Evolutionary conservation across 2,888 invertebrate genomes (phyloP), one percentile per base, ranked within the genome.

Genomic region (Vandiemenella viatica): DNA sequence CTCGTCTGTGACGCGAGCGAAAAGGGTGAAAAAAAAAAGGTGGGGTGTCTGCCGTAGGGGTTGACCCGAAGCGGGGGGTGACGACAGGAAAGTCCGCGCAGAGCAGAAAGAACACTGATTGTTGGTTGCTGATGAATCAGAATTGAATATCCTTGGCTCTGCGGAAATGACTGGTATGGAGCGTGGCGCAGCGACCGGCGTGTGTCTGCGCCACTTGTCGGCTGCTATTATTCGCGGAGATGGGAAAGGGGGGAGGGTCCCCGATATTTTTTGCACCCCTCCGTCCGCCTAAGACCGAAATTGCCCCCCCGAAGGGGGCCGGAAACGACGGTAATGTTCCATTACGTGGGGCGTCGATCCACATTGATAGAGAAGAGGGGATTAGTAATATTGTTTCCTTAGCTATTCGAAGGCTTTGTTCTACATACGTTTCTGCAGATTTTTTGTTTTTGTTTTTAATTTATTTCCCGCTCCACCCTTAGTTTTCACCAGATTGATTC

Each of bases 101-200:
- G 32, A 32, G 32, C 26, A 32, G 32, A 32, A 32, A 32, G 32
- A 32, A 32, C 32, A n/a, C 13, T 32, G 10, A n/a, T 13, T 32
- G 10, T 10, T 32, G 10, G 32, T 13, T 17, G 45, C 18, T 41
- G 48, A 50, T 48, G 43, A 45, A 50, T 22, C 20, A 21, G 43
- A 50, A 48, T 50, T 48, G 44, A 50, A 50, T 48, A 45, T 50
- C 41, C 32, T 48, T 42, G 26, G 22, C 19, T 8, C 20, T 16
- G 18, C 41, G 47, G 45, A 48, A 50, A 45, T 50, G 50, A 48
- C 41, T 41, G 47, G 37, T 41, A 47, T 41, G 40, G 42, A 19
- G 18, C 6, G 42, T n/a, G 32, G 10, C 32, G 32, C 32, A n/a
- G 32, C 32, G 32, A 32, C 10, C 10, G n/a, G 32, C 13, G n/a